These are phyloP conservation scores for Microctenopoma steveboyesi DNA, from an alignment of 2,797 vertebrate genomes.

Conservation along the genomic window DNA sequence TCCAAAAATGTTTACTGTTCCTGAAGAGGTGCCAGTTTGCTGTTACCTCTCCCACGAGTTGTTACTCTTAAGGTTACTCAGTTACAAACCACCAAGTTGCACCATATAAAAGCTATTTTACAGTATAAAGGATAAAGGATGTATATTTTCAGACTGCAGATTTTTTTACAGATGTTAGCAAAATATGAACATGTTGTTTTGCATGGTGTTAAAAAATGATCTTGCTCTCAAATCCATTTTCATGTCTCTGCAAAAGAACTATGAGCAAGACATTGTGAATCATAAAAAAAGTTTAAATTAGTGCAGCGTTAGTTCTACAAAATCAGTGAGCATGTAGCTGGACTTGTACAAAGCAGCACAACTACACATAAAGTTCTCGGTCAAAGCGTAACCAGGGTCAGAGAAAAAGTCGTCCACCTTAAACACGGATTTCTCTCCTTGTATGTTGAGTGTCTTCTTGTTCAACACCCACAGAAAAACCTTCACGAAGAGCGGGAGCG, in stretches of 20 bases:
- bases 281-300: conserved; percentile 33
- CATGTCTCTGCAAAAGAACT: conserved; percentile 40
- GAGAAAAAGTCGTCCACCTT: conserved; percentile 49
- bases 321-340: conserved; percentile 27
- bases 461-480: conserved; percentile 56
- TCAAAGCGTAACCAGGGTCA: conserved; percentile 44
- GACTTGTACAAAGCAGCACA: conserved; percentile 42
- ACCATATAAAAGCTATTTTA: conserved; percentile 84
- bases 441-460: conserved; percentile 63
- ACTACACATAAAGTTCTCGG: conserved; percentile 31
- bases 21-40: conserved; percentile 47
- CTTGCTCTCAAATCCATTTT: conserved; percentile 55
- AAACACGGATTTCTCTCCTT: conserved; percentile 59
- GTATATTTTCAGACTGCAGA: conserved; percentile 86
- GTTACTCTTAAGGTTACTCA: conserved; percentile 71
- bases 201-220: conserved; percentile 52
- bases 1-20: conserved; percentile 57
- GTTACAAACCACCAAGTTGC: conserved; percentile 70
- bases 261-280: conserved; percentile 37
- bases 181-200: conserved; percentile 75
- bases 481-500: conserved; percentile 36
- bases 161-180: conserved; percentile 81
- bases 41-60: conserved; percentile 61
- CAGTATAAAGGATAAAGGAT: conserved; percentile 81
- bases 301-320: conserved; percentile 33